Percentiles rank a stretch among this genome's conserved stretches.
These are phyloP conservation scores for Buphagus erythrorhynchus DNA, from an alignment of 2,797 vertebrate species.

Conservation along the genomic window DNA sequence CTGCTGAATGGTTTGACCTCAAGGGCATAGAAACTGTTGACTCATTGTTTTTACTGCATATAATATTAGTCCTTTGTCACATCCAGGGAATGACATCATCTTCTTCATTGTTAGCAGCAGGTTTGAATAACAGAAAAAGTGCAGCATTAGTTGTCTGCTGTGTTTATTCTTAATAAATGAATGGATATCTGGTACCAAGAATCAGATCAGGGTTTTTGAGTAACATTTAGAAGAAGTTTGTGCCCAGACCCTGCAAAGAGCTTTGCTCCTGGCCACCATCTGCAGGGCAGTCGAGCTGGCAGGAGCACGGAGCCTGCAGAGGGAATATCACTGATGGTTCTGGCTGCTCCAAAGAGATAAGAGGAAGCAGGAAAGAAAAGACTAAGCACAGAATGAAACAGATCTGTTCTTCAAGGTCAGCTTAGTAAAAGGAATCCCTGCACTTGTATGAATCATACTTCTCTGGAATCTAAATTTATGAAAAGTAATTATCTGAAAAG, in stretches of 20 bases:
- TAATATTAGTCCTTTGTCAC: conserved; percentile 74
- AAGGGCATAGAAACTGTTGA: conserved; percentile 73
- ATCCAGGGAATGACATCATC: conserved; percentile 72
- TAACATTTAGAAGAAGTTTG: background rate
- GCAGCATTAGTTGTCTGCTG: conserved; percentile 34
- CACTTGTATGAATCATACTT: background rate
- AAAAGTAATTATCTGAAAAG: background rate
- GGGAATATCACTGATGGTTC: background rate
- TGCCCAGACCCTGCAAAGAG: background rate
- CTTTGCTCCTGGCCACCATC: background rate
- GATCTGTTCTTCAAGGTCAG: conserved; percentile 9
- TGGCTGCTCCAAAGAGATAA: background rate
- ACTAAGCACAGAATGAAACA: background rate
- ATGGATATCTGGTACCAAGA: conserved; percentile 21
- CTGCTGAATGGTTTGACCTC: conserved; percentile 72
- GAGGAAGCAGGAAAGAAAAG: background rate
- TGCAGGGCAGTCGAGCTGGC: conserved; percentile 5
- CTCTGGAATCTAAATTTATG: background rate
- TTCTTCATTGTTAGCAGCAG: conserved; percentile 68
- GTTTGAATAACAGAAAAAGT: conserved; percentile 62
- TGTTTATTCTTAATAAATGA: conserved; percentile 38
- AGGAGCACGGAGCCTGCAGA: background rate
- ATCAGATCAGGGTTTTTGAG: background rate
- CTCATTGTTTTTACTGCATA: conserved; percentile 74
- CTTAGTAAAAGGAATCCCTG: background rate